A percentile compares a stretch with the other conserved stretches of the same genome.
phyloP scores from a whole-genome alignment of 37 sponge, comb jelly and placozoan species.

The Diacarnus erythraeanus region DNA sequence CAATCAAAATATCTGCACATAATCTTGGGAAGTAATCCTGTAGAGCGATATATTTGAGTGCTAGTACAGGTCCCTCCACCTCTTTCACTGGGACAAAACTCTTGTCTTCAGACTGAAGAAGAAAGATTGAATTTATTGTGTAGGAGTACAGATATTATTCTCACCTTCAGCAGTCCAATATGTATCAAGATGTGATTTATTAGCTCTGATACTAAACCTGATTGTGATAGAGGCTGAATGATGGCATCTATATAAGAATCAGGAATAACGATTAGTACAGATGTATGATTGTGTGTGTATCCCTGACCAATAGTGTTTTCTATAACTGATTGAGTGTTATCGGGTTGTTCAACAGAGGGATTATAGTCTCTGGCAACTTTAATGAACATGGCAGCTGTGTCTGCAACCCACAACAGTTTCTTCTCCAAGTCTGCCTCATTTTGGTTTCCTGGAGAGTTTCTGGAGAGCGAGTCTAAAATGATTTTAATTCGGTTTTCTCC shows the following conservation, averaged over 20 bases:
- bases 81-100: conserved; percentile 50
- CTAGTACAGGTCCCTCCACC: conserved; percentile 75
- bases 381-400: conserved; percentile 17
- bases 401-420: background rate
- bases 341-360: background rate
- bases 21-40: conserved; percentile 46
- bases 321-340: conserved; percentile 11
- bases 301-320: conserved; percentile 44
- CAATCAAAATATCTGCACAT: conserved; percentile 38
- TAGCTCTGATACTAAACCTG: conserved; percentile 9
- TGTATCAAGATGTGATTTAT: conserved; percentile 59
- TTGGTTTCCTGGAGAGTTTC: background rate
- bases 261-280: too few species aligned
- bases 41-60: conserved; percentile 29
- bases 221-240: conserved; percentile 18
- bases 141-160: background rate
- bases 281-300: background rate
- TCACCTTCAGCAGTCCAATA: conserved; percentile 80
- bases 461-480: conserved; percentile 16
- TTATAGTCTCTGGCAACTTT: conserved; percentile 39
- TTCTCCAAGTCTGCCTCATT: background rate
- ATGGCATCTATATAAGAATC: conserved; percentile 11
- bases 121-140: background rate
- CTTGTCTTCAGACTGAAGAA: conserved; percentile 68
- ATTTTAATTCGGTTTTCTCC: conserved; percentile 8